Conservation (phyloP, 1,140 invertebrate genomes). For the Halyomorpha halys region DNA sequence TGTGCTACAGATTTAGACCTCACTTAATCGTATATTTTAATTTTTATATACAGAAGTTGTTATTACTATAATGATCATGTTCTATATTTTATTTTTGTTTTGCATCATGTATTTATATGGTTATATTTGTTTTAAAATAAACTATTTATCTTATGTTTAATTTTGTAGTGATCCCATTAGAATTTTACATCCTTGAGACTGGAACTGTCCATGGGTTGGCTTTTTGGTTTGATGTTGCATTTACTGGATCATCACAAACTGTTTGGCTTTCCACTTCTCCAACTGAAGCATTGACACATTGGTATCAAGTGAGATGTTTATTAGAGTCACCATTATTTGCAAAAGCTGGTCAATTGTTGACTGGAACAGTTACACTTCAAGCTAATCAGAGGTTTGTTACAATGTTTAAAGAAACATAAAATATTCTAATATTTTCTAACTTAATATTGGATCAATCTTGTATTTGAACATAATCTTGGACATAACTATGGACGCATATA, state of each 20-base stretch:
- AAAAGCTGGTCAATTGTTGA: conserved; percentile 85
- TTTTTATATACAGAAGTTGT: too few species aligned
- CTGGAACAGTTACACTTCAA: conserved; percentile 74
- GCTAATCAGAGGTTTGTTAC: conserved; percentile 75
- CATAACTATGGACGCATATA: too few species aligned
- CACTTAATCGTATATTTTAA: too few species aligned
- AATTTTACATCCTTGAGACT: conserved; percentile 85
- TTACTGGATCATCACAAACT: conserved; percentile 78
- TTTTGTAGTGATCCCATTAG: conserved; percentile 74
- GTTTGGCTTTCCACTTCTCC: conserved; percentile 98
- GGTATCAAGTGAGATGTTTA: conserved; percentile 98
- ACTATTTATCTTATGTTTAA: not conserved
- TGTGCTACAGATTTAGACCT: too few species aligned
- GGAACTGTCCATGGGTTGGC: conserved; percentile 94
- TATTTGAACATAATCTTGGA: too few species aligned
- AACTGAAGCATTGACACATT: conserved; percentile 96
- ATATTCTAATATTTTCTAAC: too few species aligned
- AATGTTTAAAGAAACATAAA: not conserved
- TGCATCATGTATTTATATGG: not conserved
- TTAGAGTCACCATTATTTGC: conserved; percentile 88
- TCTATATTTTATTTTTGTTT: not conserved
- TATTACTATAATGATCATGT: too few species aligned
- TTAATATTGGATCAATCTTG: too few species aligned
- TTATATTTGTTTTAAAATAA: not conserved
- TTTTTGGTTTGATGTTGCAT: conserved; percentile 99